Conservation (phyloP, 2,888 invertebrate genomes). For the Leucoma salicis region DNA sequence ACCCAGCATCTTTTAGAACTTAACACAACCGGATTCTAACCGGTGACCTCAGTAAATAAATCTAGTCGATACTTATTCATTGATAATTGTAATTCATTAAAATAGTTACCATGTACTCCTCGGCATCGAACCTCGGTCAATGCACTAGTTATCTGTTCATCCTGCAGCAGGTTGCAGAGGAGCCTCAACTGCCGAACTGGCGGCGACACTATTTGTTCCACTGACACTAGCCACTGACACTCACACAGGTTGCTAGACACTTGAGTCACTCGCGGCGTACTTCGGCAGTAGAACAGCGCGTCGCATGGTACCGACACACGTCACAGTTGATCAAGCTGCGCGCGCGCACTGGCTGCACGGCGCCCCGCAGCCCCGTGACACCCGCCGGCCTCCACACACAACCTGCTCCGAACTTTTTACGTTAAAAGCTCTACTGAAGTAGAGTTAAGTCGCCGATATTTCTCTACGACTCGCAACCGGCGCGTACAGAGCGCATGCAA, state of each 20-base stretch:
- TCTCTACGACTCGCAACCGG: too few species aligned
- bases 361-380: constrained; percentile 26
- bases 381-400: constrained; percentile 39
- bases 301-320: constrained; percentile 34
- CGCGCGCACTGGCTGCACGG: constrained; percentile 55
- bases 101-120: constrained; percentile 57
- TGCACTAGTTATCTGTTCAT: constrained; percentile 60
- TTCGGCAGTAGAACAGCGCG: constrained; percentile 30
- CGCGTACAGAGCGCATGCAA: too few species aligned
- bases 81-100: too few species aligned
- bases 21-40: too few species aligned
- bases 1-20: too few species aligned
- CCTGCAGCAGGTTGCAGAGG: constrained; percentile 19
- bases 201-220: constrained; percentile 26
- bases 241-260: constrained; percentile 9
- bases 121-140: constrained; percentile 62
- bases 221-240: constrained; percentile 21
- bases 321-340: constrained; percentile 45
- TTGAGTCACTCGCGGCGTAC: constrained; percentile 23
- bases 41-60: too few species aligned
- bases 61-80: too few species aligned
- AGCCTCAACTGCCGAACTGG: constrained; percentile 38
- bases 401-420: constrained; percentile 70
- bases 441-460: too few species aligned
- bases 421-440: constrained; percentile 60